Percentiles rank a stretch among this genome's conserved stretches.
phyloP scores from a whole-genome alignment of 2,113 vertebrate genomes.

The Brachirus orientalis region DNA sequence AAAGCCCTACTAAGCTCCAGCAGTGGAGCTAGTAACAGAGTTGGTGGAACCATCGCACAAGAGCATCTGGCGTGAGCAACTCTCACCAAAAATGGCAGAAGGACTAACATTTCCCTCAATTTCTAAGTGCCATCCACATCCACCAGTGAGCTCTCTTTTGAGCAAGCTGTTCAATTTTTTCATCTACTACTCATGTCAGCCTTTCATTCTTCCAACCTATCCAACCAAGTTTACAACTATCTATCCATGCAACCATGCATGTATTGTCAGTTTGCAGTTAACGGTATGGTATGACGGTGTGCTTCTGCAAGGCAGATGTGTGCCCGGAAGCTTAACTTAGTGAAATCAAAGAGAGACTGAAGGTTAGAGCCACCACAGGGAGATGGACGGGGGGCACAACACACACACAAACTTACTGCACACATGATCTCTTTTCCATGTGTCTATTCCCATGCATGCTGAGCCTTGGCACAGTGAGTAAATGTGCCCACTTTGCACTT shows the following conservation, averaged over 20 bases:
- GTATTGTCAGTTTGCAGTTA: constrained; percentile 22
- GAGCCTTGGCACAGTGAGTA: constrained; percentile 56
- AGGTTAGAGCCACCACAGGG: constrained; percentile 62
- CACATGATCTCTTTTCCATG: constrained; percentile 30
- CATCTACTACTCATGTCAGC: constrained; percentile 3
- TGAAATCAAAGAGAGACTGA: constrained; percentile 56
- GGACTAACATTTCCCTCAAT: too few species aligned
- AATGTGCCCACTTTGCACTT: constrained; percentile 66
- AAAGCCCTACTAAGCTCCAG: too few species aligned
- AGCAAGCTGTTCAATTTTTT: not conserved
- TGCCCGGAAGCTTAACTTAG: constrained; percentile 67
- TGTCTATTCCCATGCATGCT: constrained; percentile 48
- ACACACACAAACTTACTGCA: constrained; percentile 3
- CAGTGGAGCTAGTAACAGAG: too few species aligned
- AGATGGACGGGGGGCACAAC: constrained; percentile 35
- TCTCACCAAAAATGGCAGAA: too few species aligned
- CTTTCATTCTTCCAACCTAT: constrained; percentile 17
- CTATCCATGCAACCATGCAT: constrained; percentile 24
- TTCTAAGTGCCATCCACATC: not conserved
- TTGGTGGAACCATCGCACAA: too few species aligned
- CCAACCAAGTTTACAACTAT: constrained; percentile 1
- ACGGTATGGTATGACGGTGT: constrained; percentile 8
- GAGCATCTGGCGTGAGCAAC: too few species aligned
- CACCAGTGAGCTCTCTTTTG: constrained; percentile 5
- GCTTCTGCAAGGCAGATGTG: constrained; percentile 66